Conservation (phyloP, 1,140 invertebrate genomes). For the Popillia japonica region DNA sequence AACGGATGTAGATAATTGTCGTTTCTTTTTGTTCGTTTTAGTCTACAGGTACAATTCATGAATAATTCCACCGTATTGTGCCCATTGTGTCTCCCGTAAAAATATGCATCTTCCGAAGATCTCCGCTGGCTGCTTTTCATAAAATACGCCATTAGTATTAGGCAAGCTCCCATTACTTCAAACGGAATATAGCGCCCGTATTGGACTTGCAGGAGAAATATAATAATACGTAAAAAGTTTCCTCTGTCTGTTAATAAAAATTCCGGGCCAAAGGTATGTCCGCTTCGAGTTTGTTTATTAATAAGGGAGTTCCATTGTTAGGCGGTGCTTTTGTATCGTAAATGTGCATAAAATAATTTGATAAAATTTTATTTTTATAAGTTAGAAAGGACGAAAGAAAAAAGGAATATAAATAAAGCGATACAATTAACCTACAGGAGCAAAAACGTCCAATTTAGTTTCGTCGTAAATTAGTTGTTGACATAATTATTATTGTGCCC, state of each 20-base stretch:
- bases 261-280: not conserved
- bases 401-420: not conserved
- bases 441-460: not conserved
- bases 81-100: constrained; percentile 18
- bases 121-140: not conserved
- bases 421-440: not conserved
- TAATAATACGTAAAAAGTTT: constrained; percentile 18
- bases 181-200: not conserved
- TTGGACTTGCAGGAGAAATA: not conserved
- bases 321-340: not conserved
- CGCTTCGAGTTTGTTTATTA: constrained; percentile 25
- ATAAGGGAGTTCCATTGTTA: not conserved
- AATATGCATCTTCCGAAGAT: constrained; percentile 35
- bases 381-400: not conserved
- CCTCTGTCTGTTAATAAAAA: not conserved
- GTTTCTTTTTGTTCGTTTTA: constrained; percentile 16
- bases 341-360: not conserved
- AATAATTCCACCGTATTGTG: constrained; percentile 29
- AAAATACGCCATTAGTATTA: constrained; percentile 28
- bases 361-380: not conserved
- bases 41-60: constrained; percentile 20
- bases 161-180: constrained; percentile 26
- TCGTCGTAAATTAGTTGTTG: constrained; percentile 17
- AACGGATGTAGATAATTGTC: constrained; percentile 22
- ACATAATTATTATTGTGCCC: constrained; percentile 32